A percentile compares a stretch with the other conserved stretches of the same genome.
Evolutionary conservation across 2,888 invertebrate species (phyloP).

Genomic region (Sarcophaga subvicina): DNA sequence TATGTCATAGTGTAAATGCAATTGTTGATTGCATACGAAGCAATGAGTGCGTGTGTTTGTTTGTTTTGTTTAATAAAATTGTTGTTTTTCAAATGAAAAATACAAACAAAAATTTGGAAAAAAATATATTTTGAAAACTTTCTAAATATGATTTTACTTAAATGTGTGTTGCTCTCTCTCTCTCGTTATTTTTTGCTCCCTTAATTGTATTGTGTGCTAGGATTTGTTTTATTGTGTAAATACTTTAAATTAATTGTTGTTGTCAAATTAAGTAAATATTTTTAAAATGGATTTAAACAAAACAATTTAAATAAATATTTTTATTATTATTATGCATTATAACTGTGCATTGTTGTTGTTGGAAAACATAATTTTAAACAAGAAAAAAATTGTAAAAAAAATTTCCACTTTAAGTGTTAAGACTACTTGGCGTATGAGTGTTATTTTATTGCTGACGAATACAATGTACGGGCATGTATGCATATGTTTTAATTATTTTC

Average conservation of each 20-base stretch:
- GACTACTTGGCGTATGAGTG: neutral
- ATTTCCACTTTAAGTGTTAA: neutral
- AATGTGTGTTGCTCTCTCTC: no score
- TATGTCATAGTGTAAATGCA: neutral
- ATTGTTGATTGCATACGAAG: neutral
- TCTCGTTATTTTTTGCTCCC: no score
- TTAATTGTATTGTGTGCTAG: conserved; percentile 8
- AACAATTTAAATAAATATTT: neutral
- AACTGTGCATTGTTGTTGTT: neutral
- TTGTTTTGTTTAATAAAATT: conserved; percentile 20
- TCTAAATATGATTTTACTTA: neutral
- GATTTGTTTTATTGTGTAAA: conserved; percentile 52
- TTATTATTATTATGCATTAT: neutral
- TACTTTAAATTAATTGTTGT: conserved; percentile 47
- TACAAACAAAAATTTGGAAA: conserved; percentile 30
- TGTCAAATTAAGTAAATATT: conserved; percentile 50
- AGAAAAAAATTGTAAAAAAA: neutral
- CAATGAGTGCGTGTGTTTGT: neutral
- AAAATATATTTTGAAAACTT: neutral
- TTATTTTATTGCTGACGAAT: neutral
- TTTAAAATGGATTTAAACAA: conserved; percentile 42
- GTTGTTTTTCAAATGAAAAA: conserved; percentile 42
- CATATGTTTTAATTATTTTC: neutral
- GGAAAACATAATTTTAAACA: neutral
- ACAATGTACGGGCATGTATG: no score